Base-by-base conservation (phyloP, 2,113 vertebrate genomes). In the Oostethus manadensis region DNA sequence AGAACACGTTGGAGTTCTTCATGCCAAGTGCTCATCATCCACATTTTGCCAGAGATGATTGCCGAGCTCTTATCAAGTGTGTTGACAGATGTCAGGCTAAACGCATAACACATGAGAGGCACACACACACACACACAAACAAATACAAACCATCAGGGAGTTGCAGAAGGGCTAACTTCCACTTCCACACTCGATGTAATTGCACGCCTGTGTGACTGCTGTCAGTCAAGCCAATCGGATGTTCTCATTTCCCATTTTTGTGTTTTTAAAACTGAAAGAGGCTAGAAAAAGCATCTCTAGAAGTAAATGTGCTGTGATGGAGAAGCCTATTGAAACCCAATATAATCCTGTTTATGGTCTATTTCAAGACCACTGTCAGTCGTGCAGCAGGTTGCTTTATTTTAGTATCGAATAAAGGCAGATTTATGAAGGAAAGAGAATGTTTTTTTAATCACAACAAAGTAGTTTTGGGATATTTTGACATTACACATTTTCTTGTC, bases 11-110 rank as follows among this genome's bases (percentile, higher is more conserved):
- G 64, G 70, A 66, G 0, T 11, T 21, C 58, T 77, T 23, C 23
- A n/a, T 1, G 72, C 74, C 76, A 76, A 23, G 59, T 40, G 67
- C 45, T 74, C 72, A 59, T 49, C 58, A 54, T 71, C 74, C 69
- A 66, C 71, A 78, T 78, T 79, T 82, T 51, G 68, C 58, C 60
- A 66, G 56, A 65, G 63, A 46, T 70, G 71, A 76, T 81, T 81
- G 56, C 64, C 60, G 60, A 69, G 73, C 71, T 63, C 68, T 51
- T 66, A 45, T 46, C 4, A 56, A 71, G 57, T 63, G 60, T 50
- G 51, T 64, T 78, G 58, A 60, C 56, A 75, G 67, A 70, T 69
- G 65, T 78, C 20, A 62, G 18, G 63, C 71, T 70, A 18, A 70
- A 75, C 68, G 38, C 38, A 42, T 42, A 42, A 33, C 29, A 33